Conservation (phyloP, 2,113 vertebrate genomes). For the Microtus ochrogaster region DNA sequence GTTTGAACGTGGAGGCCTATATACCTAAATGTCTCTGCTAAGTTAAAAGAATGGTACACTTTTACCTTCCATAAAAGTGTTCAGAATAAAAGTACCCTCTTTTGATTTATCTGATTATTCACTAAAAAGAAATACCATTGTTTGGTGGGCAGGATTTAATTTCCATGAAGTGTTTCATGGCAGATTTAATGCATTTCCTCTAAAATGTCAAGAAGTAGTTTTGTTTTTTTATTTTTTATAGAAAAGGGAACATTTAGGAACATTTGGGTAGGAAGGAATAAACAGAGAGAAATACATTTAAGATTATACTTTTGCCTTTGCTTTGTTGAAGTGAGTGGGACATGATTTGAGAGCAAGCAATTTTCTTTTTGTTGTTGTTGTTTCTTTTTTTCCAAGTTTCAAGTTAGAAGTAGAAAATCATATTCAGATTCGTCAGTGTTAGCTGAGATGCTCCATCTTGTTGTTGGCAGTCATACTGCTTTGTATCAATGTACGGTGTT, state of each 20-base stretch:
- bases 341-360: neutral
- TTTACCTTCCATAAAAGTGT: neutral
- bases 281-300: neutral
- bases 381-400: neutral
- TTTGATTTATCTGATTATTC: conserved; percentile 3
- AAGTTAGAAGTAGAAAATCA: neutral
- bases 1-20: conserved; percentile 53
- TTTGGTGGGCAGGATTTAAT: conserved; percentile 16
- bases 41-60: conserved; percentile 25
- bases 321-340: neutral
- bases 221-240: neutral
- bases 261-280: neutral
- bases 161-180: neutral
- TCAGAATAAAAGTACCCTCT: conserved; percentile 16
- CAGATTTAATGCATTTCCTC: neutral
- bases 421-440: neutral
- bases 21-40: conserved; percentile 31
- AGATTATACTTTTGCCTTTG: neutral
- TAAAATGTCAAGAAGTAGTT: neutral
- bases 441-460: neutral
- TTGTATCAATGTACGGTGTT: neutral
- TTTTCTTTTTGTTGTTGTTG: neutral
- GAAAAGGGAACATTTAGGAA: neutral
- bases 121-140: neutral
- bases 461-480: neutral